A percentile compares a stretch with the other conserved stretches of the same genome.
Conservation (phyloP, 1,140 invertebrate genomes). For the Tetramorium alpestre region DNA sequence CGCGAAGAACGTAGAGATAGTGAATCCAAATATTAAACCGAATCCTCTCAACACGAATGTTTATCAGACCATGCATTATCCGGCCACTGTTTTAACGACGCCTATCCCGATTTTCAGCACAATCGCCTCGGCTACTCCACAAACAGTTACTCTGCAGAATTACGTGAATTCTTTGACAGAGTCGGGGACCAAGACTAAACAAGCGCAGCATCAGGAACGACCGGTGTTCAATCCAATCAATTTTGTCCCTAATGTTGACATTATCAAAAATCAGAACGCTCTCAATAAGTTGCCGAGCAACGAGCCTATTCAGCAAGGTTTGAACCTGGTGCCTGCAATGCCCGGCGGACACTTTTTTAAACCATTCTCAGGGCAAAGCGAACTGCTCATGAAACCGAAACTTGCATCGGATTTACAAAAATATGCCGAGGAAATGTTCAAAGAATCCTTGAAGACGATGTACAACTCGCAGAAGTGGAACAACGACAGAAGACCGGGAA, state of each 20-base stretch:
- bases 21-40: constrained; percentile 82
- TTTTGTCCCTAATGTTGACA: constrained; percentile 81
- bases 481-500: constrained; percentile 75
- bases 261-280: constrained; percentile 79
- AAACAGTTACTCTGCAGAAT: constrained; percentile 70
- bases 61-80: constrained; percentile 77
- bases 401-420: constrained; percentile 79
- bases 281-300: constrained; percentile 72
- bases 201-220: constrained; percentile 66
- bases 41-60: constrained; percentile 76
- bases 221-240: constrained; percentile 82
- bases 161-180: constrained; percentile 80
- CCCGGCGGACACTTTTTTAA: constrained; percentile 83
- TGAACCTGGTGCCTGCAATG: constrained; percentile 80
- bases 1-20: constrained; percentile 81
- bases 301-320: constrained; percentile 73
- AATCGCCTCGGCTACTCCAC: constrained; percentile 73
- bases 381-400: constrained; percentile 78
- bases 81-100: constrained; percentile 79
- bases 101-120: constrained; percentile 82
- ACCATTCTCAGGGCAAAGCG: constrained; percentile 70
- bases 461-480: constrained; percentile 85
- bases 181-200: constrained; percentile 73
- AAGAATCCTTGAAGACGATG: constrained; percentile 83
- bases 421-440: constrained; percentile 84